Evolutionary conservation across 2,888 invertebrate species (phyloP).

Genomic region (Drosophila vallismaia): DNA sequence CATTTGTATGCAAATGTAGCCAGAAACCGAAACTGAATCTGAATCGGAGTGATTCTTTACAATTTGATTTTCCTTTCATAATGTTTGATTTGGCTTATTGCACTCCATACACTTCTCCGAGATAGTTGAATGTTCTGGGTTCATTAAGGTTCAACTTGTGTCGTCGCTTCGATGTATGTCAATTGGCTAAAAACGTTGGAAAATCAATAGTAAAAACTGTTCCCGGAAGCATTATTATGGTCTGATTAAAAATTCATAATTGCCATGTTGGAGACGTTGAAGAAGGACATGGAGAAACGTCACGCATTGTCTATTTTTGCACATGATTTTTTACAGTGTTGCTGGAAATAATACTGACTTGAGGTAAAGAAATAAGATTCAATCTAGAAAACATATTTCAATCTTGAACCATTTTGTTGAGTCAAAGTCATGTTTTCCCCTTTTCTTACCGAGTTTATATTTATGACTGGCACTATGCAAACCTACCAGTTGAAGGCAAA

Average conservation of each 20-base stretch:
- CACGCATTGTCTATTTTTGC: conserved; percentile 56
- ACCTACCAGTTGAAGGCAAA: conserved; percentile 30
- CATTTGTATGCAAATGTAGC: conserved; percentile 48
- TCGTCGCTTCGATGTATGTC: conserved; percentile 47
- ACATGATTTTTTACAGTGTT: background rate
- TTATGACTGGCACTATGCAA: conserved; percentile 7
- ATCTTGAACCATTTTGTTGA: background rate
- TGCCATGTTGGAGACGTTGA: conserved; percentile 34
- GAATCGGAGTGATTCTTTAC: conserved; percentile 24
- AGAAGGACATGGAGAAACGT: conserved; percentile 7
- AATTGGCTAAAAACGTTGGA: conserved; percentile 24
- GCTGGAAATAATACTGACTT: background rate
- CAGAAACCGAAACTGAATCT: conserved; percentile 22
- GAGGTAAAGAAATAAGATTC: background rate
- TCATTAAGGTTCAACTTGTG: conserved; percentile 21
- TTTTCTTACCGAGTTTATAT: background rate
- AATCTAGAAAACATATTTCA: background rate
- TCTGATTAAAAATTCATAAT: conserved; percentile 67
- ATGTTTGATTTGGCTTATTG: conserved; percentile 46
- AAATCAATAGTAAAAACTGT: conserved; percentile 63
- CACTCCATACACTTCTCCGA: background rate
- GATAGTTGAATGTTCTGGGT: conserved; percentile 6
- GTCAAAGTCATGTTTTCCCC: background rate
- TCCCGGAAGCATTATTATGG: conserved; percentile 55
- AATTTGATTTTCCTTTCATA: conserved; percentile 22